These are phyloP conservation scores for Pantherophis alleghaniensis DNA, from an alignment of 2,797 vertebrate species.

Conservation along the genomic window DNA sequence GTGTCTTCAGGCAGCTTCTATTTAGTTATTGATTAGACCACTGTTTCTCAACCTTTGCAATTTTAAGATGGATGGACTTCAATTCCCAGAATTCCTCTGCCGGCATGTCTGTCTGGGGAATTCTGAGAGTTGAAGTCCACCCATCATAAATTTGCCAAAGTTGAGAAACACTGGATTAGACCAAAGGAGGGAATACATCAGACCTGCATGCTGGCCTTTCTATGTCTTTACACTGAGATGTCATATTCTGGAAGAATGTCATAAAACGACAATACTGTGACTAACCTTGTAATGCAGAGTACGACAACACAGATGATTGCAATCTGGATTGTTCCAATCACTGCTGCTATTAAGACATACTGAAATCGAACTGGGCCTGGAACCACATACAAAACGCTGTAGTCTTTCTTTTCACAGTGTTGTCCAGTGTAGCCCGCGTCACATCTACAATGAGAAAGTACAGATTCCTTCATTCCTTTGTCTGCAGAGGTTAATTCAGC, in stretches of 20 bases:
- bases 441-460: conserved; percentile 78
- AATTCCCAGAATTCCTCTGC: neutral
- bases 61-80: neutral
- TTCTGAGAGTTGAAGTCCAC: neutral
- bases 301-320: conserved; percentile 98
- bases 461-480: neutral
- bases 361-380: conserved; percentile 95
- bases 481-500: neutral
- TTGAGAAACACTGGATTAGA: neutral
- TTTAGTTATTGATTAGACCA: neutral
- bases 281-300: conserved; percentile 98
- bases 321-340: conserved; percentile 98
- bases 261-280: conserved; percentile 32
- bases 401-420: conserved; percentile 98
- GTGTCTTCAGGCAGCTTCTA: neutral
- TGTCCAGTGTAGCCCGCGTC: conserved; percentile 95
- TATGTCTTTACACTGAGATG: neutral
- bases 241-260: neutral
- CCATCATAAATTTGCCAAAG: neutral
- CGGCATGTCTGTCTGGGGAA: neutral
- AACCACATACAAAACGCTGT: conserved; percentile 96
- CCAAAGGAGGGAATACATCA: neutral
- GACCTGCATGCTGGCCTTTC: too few species aligned
- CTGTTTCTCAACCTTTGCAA: neutral
- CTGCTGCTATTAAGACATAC: conserved; percentile 97